Conservation (phyloP, 1,140 invertebrate genomes). For the Gryllus bimaculatus region DNA sequence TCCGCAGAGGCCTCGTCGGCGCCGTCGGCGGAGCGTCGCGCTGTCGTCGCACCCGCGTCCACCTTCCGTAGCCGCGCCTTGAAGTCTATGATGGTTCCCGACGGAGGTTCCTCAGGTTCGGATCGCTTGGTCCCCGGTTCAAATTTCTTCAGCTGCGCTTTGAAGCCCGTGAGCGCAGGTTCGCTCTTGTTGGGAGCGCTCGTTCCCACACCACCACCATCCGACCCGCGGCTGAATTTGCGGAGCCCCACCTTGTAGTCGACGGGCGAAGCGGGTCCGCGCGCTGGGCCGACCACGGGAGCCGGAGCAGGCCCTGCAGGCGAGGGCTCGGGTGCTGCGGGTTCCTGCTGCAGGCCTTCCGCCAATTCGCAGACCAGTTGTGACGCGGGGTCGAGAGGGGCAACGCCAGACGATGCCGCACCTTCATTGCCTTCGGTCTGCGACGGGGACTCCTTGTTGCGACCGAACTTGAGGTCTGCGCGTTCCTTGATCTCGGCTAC, state of each 20-base stretch:
- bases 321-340: slow-evolving; percentile 27
- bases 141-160: slow-evolving; percentile 56
- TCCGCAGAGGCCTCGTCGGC: slow-evolving; percentile 27
- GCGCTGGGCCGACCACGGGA: not conserved
- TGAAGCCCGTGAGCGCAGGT: slow-evolving; percentile 37
- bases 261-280: slow-evolving; percentile 35
- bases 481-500: slow-evolving; percentile 73
- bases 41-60: slow-evolving; percentile 37
- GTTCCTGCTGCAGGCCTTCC: slow-evolving; percentile 25
- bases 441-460: slow-evolving; percentile 22
- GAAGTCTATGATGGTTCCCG: slow-evolving; percentile 65
- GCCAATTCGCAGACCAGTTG: slow-evolving; percentile 63
- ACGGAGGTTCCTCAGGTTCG: slow-evolving; percentile 29
- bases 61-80: slow-evolving; percentile 77
- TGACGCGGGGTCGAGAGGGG: slow-evolving; percentile 63
- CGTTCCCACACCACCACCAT: not conserved
- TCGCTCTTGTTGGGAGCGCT: slow-evolving; percentile 13
- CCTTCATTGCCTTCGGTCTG: slow-evolving; percentile 13
- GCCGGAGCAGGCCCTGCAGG: not conserved
- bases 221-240: slow-evolving; percentile 29
- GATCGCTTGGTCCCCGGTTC: slow-evolving; percentile 41
- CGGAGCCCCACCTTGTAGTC: slow-evolving; percentile 43
- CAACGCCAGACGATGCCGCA: slow-evolving; percentile 39
- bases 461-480: slow-evolving; percentile 47
- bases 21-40: slow-evolving; percentile 34